A percentile compares a stretch with the other conserved stretches of the same genome.
Evolutionary conservation across 2,797 vertebrate species (phyloP).

Genomic region (Poecilia picta): DNA sequence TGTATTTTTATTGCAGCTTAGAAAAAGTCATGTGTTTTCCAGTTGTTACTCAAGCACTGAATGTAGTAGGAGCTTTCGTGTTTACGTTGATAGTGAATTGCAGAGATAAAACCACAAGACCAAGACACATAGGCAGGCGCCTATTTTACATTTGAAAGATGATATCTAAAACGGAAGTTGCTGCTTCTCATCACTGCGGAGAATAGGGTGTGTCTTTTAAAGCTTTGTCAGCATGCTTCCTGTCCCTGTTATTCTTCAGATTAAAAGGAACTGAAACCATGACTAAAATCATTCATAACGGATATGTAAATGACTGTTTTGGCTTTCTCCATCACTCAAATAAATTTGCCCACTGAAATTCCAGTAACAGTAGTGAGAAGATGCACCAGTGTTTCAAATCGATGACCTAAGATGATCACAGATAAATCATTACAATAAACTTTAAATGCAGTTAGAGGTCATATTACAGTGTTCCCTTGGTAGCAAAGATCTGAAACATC

Average conservation of each 20-base stretch:
- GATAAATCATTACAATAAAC: not conserved
- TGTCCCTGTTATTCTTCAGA: slow-evolving; percentile 37
- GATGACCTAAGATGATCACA: not conserved
- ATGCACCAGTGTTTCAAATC: not conserved
- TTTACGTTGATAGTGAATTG: not conserved
- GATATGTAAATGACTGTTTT: not conserved
- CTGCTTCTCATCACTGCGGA: slow-evolving; percentile 24
- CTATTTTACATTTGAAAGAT: slow-evolving; percentile 14
- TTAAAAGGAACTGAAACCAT: slow-evolving; percentile 54
- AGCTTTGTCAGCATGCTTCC: slow-evolving; percentile 52
- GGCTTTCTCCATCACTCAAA: not conserved
- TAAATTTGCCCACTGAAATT: not conserved
- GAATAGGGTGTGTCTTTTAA: slow-evolving; percentile 44
- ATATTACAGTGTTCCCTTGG: not conserved
- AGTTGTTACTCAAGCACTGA: not conserved
- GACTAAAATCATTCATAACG: not conserved
- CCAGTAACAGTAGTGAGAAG: not conserved
- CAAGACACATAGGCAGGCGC: not conserved
- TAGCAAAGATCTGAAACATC: not conserved
- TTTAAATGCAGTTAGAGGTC: not conserved
- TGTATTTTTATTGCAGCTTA: slow-evolving; percentile 2
- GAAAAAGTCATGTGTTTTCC: slow-evolving; percentile 2
- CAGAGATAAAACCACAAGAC: slow-evolving; percentile 5
- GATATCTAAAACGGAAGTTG: slow-evolving; percentile 45
- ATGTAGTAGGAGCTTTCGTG: not conserved